These are phyloP conservation scores for Lates calcarifer DNA, from an alignment of 2,113 vertebrate genomes.

Conservation along the genomic window DNA sequence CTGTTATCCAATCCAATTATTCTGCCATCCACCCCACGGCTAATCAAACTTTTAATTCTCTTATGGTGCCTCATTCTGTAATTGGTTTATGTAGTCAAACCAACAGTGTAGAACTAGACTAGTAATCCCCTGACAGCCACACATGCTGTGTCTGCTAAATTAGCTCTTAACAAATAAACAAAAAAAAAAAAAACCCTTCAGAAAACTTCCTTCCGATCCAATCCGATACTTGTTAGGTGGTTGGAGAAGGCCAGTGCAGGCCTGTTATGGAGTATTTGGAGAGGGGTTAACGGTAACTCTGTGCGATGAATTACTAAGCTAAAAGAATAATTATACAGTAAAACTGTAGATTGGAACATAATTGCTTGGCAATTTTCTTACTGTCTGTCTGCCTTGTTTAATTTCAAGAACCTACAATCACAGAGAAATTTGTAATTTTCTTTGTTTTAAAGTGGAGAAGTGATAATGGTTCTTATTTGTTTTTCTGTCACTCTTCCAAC, in stretches of 20 bases:
- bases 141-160: slow-evolving; percentile 58
- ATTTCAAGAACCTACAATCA: slow-evolving; percentile 36
- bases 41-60: slow-evolving; percentile 68
- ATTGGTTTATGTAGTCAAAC: slow-evolving; percentile 70
- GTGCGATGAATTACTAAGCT: slow-evolving; percentile 41
- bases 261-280: slow-evolving; percentile 47
- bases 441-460: slow-evolving; percentile 26
- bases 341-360: slow-evolving; percentile 49
- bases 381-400: slow-evolving; percentile 20
- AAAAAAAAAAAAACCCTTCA: slow-evolving; percentile 19
- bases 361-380: slow-evolving; percentile 36
- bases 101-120: slow-evolving; percentile 45
- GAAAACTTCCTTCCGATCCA: no score
- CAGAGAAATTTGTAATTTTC: slow-evolving; percentile 5
- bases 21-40: slow-evolving; percentile 45
- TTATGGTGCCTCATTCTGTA: slow-evolving; percentile 60
- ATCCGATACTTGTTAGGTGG: slow-evolving; percentile 9
- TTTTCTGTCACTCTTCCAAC: slow-evolving; percentile 2
- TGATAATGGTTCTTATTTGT: slow-evolving; percentile 27
- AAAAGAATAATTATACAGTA: slow-evolving; percentile 26
- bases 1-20: slow-evolving; percentile 60
- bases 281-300: slow-evolving; percentile 38
- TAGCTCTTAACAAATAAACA: slow-evolving; percentile 32
- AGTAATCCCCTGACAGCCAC: slow-evolving; percentile 55
- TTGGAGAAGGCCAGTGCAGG: slow-evolving; percentile 26